A percentile compares a stretch with the other conserved stretches of the same genome.
phyloP scores from a whole-genome alignment of 2,888 invertebrate genomes.

The Caenorhabditis sinica region DNA sequence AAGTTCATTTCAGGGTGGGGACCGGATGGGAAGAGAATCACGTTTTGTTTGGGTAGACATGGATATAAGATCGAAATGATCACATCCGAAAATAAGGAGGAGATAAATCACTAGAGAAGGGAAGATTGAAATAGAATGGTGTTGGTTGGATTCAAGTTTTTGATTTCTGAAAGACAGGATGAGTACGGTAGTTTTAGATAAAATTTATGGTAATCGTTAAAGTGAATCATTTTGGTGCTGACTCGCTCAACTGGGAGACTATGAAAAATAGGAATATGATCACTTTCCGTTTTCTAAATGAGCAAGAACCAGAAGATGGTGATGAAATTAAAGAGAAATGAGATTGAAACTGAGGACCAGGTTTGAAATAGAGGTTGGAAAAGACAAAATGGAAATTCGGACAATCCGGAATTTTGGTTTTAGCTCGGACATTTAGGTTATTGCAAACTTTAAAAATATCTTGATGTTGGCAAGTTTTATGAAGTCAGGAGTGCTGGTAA shows the following conservation, averaged over 20 bases:
- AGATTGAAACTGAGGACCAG: too few relatives aligned
- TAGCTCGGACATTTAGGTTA: too few relatives aligned
- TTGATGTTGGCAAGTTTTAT: too few relatives aligned
- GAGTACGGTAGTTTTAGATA: not conserved
- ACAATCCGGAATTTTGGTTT: too few relatives aligned
- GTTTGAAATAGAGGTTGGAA: too few relatives aligned
- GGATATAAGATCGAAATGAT: slow-evolving; percentile 14
- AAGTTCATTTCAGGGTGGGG: slow-evolving; percentile 27
- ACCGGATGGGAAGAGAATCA: slow-evolving; percentile 4
- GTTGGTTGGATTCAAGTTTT: slow-evolving; percentile 10
- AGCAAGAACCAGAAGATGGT: not conserved
- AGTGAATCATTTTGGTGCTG: too few relatives aligned
- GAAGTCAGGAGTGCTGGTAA: too few relatives aligned
- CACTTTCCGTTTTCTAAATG: not conserved
- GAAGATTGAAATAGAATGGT: not conserved
- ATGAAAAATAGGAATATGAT: too few relatives aligned
- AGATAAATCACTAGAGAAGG: not conserved
- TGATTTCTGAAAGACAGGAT: not conserved
- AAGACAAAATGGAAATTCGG: too few relatives aligned
- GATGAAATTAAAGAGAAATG: too few relatives aligned
- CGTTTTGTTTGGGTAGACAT: slow-evolving; percentile 20
- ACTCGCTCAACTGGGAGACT: too few relatives aligned
- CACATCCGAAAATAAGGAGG: slow-evolving; percentile 4
- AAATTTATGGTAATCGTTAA: not conserved
- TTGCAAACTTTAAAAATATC: too few relatives aligned